Evolutionary conservation across 1,140 invertebrate genomes (phyloP).

Genomic region (Eriosoma lanigerum): DNA sequence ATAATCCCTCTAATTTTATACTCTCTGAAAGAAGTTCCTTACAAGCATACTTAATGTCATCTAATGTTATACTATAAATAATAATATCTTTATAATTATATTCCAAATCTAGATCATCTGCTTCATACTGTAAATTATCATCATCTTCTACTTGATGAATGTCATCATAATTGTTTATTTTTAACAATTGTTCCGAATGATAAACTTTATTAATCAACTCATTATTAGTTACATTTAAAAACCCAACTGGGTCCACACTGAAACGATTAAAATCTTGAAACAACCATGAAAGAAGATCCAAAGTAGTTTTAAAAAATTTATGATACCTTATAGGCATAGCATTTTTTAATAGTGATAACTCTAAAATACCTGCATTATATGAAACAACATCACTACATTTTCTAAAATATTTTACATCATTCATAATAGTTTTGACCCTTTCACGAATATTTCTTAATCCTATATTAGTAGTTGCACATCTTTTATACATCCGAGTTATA

Average conservation of each 20-base stretch:
- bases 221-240: background rate
- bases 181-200: background rate
- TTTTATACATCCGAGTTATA: background rate
- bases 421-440: background rate
- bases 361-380: conserved; percentile 29
- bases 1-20: background rate
- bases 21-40: background rate
- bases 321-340: conserved; percentile 27
- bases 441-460: conserved; percentile 12
- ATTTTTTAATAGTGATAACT: conserved; percentile 24
- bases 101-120: conserved; percentile 5
- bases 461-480: background rate
- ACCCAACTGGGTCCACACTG: background rate
- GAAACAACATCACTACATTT: conserved; percentile 14
- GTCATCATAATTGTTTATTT: background rate
- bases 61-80: conserved; percentile 12
- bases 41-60: background rate
- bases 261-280: conserved; percentile 30
- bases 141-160: background rate
- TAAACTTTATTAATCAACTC: background rate
- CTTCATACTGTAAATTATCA: background rate
- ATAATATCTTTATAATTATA: background rate
- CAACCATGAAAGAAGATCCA: conserved; percentile 25
- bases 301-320: background rate
- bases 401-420: conserved; percentile 22